phyloP scores from a whole-genome alignment of 2,888 invertebrate genomes.

The Teinopalpus imperialis region DNA sequence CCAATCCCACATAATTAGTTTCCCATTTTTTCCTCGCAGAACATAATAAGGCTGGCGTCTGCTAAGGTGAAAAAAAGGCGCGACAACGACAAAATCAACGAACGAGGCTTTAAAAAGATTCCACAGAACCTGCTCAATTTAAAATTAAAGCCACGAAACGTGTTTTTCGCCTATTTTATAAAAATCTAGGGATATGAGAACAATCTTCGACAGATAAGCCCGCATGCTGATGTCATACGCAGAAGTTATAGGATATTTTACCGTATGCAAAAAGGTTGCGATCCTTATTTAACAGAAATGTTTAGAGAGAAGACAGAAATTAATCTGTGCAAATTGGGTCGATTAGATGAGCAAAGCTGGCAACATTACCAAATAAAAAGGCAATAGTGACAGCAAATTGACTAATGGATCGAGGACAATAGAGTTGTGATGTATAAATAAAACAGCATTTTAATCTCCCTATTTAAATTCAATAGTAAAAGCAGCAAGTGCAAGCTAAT shows the following conservation, averaged over 20 bases:
- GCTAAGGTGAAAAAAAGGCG: slow-evolving; percentile 56
- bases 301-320: no score
- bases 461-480: slow-evolving; percentile 78
- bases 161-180: slow-evolving; percentile 81
- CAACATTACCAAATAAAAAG: slow-evolving; percentile 38
- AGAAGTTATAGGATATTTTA: slow-evolving; percentile 37
- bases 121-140: slow-evolving; percentile 79
- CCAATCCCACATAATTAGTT: slow-evolving; percentile 67
- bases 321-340: not conserved
- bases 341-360: not conserved
- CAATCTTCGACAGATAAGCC: slow-evolving; percentile 76
- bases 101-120: slow-evolving; percentile 74
- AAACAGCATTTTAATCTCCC: slow-evolving; percentile 73
- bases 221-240: slow-evolving; percentile 49
- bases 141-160: slow-evolving; percentile 83
- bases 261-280: slow-evolving; percentile 32
- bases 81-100: slow-evolving; percentile 56
- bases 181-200: slow-evolving; percentile 76
- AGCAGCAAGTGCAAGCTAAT: slow-evolving; percentile 77
- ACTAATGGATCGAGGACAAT: slow-evolving; percentile 72
- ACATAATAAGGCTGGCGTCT: slow-evolving; percentile 60
- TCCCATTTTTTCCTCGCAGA: slow-evolving; percentile 56
- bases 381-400: slow-evolving; percentile 59
- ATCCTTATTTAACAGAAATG: slow-evolving; percentile 22
- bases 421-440: slow-evolving; percentile 74